These are phyloP conservation scores for Coluber constrictor DNA, from an alignment of 2,797 vertebrate species.

Conservation along the genomic window DNA sequence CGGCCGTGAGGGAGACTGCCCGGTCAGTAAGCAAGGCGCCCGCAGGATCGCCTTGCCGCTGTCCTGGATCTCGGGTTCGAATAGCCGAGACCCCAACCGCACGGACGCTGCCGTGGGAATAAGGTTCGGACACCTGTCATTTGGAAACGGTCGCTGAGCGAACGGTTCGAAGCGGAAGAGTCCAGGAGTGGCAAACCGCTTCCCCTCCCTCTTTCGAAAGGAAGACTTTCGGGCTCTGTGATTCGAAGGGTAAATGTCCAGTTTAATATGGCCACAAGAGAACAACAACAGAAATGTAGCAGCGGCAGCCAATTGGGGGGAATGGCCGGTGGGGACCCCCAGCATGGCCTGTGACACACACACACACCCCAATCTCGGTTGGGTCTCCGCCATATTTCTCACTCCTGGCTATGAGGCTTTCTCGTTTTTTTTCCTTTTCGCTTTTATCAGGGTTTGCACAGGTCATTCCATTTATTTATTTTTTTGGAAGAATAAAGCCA, in stretches of 20 bases:
- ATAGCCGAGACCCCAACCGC: background rate
- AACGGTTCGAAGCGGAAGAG: background rate
- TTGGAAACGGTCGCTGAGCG: background rate
- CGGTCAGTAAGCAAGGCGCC: background rate
- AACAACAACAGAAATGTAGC: background rate
- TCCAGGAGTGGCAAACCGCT: background rate
- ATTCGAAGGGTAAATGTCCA: background rate
- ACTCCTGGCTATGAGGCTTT: background rate
- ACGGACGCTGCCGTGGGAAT: accelerated
- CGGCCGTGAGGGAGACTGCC: background rate
- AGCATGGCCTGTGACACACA: background rate
- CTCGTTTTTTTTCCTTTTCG: background rate
- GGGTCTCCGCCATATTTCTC: accelerated
- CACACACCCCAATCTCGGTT: background rate
- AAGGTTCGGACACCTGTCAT: background rate
- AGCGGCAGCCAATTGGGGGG: background rate
- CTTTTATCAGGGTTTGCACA: background rate
- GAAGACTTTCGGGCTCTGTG: background rate
- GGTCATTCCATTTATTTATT: background rate
- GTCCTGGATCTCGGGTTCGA: background rate
- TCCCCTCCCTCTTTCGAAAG: background rate
- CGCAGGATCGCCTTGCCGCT: accelerated
- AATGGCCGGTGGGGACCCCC: background rate
- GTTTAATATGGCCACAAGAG: background rate
- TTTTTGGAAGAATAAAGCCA: background rate